These are phyloP conservation scores for Xiphophorus hellerii DNA, from an alignment of 2,113 vertebrate species.

Conservation along the genomic window DNA sequence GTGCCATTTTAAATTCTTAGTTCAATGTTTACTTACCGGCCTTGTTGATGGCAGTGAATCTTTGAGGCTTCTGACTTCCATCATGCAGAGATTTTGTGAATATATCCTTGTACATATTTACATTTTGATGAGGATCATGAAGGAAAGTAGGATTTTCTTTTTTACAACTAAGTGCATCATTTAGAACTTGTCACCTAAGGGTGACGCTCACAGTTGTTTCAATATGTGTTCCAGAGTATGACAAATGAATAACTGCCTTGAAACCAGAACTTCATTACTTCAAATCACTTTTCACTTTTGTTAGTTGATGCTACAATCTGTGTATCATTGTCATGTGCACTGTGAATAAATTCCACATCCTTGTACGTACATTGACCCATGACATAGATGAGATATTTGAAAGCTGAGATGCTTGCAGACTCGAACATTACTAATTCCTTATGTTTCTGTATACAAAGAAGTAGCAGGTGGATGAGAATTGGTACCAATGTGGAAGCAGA, in stretches of 20 bases:
- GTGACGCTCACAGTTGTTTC: slow-evolving; percentile 23
- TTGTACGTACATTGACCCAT: not conserved
- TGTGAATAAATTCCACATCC: slow-evolving; percentile 5
- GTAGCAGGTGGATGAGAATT: not conserved
- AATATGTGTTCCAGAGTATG: slow-evolving; percentile 31
- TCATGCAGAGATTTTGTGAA: slow-evolving; percentile 35
- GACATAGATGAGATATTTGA: not conserved
- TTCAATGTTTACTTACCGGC: slow-evolving; percentile 16
- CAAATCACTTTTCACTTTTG: slow-evolving; percentile 6
- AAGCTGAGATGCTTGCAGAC: slow-evolving; percentile 18
- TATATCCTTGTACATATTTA: slow-evolving; percentile 33
- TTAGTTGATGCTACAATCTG: slow-evolving; percentile 31
- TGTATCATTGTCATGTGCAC: slow-evolving; percentile 17
- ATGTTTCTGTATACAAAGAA: not conserved
- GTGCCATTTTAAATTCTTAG: slow-evolving; percentile 30
- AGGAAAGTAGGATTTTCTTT: slow-evolving; percentile 26
- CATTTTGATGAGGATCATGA: slow-evolving; percentile 33
- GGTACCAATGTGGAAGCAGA: not conserved
- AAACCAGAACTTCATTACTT: slow-evolving; percentile 22
- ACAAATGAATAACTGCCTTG: slow-evolving; percentile 46
- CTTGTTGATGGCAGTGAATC: slow-evolving; percentile 19
- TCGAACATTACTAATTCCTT: not conserved
- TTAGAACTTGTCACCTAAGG: slow-evolving; percentile 35
- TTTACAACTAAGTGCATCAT: slow-evolving; percentile 34
- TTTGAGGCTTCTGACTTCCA: slow-evolving; percentile 25